Evolutionary conservation across 2,888 invertebrate genomes (phyloP), one percentile per base, ranked within the genome.

Genomic region (Ophonus ardosiacus): DNA sequence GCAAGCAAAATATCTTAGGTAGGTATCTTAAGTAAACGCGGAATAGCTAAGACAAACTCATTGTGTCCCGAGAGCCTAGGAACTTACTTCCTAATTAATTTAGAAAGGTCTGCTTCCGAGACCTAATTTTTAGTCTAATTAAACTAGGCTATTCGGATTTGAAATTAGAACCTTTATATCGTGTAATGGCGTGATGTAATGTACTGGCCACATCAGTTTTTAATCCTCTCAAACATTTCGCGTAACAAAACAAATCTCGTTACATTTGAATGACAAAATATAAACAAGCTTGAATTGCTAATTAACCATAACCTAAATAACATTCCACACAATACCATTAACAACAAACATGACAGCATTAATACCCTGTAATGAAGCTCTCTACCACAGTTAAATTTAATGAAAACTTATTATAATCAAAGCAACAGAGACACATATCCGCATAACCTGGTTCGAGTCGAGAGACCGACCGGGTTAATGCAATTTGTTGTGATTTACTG

Each of bases 401-500:
- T 74, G 74, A 74, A 74, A 74, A 74, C 74, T 74, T 74, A 74
- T 74, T 74, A 74, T 56, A 74, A 74, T 74, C 43, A 74, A 74
- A 74, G 74, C 74, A 68, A 68, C 68, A 68, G 68, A 68, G 68
- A 68, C 31, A 68, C 38, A 68, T 15, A 74, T 7, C 18, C 51
- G 21, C 51, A 17, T 74, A 56, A 15, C 40, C 74, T 74, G 74
- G 21, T 51, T 7, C 17, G 8, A 40, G 15, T n/a, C 43, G 43
- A 51, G 74, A 74, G 51, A 13, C 74, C 74, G 51, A 6, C 74
- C 74, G 51, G 21, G 74, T 56, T 74, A 74, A 74, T 74, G 18
- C 74, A 74, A 74, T 74, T 74, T 74, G 74, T 51, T 74, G 51
- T 74, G 74, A 74, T 74, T 74, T 74, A 74, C 74, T 43, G 74